These are phyloP conservation scores for Columba livia DNA, from an alignment of 2,113 vertebrate species.

Conservation along the genomic window DNA sequence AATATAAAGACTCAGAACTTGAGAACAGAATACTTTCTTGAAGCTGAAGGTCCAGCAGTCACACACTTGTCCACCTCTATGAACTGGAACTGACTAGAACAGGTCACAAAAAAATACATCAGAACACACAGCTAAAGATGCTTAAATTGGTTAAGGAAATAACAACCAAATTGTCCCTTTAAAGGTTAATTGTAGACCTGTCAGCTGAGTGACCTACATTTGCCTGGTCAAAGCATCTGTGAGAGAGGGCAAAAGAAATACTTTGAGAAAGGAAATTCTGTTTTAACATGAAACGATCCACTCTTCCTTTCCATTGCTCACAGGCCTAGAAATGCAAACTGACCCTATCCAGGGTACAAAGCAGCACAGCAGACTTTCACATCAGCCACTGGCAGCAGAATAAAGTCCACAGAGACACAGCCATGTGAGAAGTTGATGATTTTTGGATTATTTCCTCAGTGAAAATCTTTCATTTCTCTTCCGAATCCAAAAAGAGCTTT, in stretches of 20 bases:
- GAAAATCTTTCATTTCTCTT: not conserved
- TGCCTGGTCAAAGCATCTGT: not conserved
- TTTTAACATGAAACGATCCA: not conserved
- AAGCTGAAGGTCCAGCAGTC: not conserved
- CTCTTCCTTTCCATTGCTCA: conserved; percentile 3
- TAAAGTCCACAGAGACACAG: not conserved
- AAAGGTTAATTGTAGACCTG: not conserved
- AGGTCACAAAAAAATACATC: not conserved
- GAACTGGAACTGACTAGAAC: not conserved
- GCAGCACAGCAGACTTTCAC: not conserved
- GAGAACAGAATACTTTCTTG: not conserved
- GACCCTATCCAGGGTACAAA: not conserved
- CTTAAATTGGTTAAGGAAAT: not conserved
- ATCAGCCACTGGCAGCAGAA: not conserved
- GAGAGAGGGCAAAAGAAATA: not conserved
- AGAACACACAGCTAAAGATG: not conserved
- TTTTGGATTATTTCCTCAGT: conserved; percentile 42
- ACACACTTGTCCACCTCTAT: not conserved
- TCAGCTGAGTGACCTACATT: not conserved
- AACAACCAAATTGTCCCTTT: not conserved
- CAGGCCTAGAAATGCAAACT: not conserved
- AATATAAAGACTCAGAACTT: not conserved
- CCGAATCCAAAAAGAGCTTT: not conserved
- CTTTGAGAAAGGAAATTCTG: conserved; percentile 16
- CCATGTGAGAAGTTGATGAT: not conserved